These are phyloP conservation scores for Puma concolor DNA, from an alignment of 2,113 vertebrate species.

Conservation along the genomic window DNA sequence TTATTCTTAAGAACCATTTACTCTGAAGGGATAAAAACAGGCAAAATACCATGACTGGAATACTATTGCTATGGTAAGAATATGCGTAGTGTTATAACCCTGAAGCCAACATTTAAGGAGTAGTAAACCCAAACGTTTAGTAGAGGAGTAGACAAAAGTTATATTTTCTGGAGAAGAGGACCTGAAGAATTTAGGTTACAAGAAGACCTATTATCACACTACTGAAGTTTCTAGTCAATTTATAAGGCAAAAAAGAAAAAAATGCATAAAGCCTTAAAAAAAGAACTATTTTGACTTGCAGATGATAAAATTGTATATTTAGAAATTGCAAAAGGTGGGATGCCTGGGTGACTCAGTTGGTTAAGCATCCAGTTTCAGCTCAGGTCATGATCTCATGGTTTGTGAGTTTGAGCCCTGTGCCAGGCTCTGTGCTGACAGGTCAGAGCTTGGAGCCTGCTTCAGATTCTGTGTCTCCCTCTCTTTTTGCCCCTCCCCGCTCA, in stretches of 20 bases:
- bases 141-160: not conserved
- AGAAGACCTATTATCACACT: not conserved
- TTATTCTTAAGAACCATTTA: not conserved
- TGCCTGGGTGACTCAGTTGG: too few species aligned
- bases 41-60: not conserved
- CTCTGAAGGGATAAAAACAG: not conserved
- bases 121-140: not conserved
- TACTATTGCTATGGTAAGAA: not conserved
- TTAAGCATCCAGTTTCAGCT: too few species aligned
- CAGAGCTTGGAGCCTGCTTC: too few species aligned
- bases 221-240: not conserved
- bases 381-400: too few species aligned
- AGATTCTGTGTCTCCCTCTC: too few species aligned
- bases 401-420: too few species aligned
- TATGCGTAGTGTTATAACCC: not conserved
- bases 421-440: too few species aligned
- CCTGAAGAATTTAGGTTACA: not conserved
- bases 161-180: not conserved
- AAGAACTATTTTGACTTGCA: not conserved
- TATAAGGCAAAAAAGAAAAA: not conserved
- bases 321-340: not conserved
- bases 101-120: not conserved
- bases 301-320: not conserved
- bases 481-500: too few species aligned
- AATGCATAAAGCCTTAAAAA: not conserved